Percentiles rank a stretch among this genome's conserved stretches.
Conservation (phyloP, 2,797 vertebrate species). For the Choloepus didactylus region DNA sequence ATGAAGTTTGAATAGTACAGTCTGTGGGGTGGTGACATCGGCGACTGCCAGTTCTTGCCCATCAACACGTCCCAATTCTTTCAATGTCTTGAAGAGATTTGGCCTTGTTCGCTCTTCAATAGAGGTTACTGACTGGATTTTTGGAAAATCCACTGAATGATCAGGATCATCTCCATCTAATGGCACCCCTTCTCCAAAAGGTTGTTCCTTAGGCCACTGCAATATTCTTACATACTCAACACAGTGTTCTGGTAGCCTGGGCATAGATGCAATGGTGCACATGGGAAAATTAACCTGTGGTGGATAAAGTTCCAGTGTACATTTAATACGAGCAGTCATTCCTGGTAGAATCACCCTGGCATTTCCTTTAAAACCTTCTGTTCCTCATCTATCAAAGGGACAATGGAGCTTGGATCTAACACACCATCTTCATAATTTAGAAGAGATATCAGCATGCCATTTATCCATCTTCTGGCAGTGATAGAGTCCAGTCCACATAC, state of each 20-base stretch:
- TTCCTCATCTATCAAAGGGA: conserved; percentile 97
- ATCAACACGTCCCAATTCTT: conserved; percentile 94
- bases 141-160: conserved; percentile 96
- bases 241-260: conserved; percentile 96
- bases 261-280: conserved; percentile 99
- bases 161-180: conserved; percentile 96
- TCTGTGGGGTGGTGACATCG: conserved; percentile 81
- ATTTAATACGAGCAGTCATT: conserved; percentile 98
- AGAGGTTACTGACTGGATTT: conserved; percentile 88
- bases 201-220: conserved; percentile 95
- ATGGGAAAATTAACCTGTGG: conserved; percentile 99
- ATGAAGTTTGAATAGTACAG: too few species aligned
- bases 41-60: conserved; percentile 96
- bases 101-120: conserved; percentile 92
- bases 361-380: conserved; percentile 98
- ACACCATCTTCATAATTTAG: conserved; percentile 95
- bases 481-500: too few species aligned
- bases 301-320: conserved; percentile 96
- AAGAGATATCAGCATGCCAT: conserved; percentile 91
- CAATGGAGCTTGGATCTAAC: conserved; percentile 96
- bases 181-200: conserved; percentile 95
- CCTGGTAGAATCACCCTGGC: conserved; percentile 96
- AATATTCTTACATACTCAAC: conserved; percentile 94
- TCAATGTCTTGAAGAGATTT: conserved; percentile 95
- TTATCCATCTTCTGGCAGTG: too few species aligned